These are phyloP conservation scores for Chrysina gloriosa DNA, from an alignment of 2,888 invertebrate genomes.

Conservation along the genomic window DNA sequence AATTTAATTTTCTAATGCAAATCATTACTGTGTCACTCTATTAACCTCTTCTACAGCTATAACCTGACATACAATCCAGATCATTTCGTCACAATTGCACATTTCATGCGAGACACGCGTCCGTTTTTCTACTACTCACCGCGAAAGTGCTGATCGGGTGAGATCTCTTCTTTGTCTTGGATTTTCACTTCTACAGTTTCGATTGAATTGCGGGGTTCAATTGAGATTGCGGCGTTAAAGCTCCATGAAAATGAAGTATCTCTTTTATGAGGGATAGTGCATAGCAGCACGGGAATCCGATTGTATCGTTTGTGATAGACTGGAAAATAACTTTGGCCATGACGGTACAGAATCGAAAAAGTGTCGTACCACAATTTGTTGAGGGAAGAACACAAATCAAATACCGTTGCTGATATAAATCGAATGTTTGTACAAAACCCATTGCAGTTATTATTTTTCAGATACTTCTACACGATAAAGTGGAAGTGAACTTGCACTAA, in stretches of 20 bases:
- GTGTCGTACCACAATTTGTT: no score
- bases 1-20: no score
- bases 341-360: no score
- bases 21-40: not conserved
- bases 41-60: not conserved
- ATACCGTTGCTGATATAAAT: no score
- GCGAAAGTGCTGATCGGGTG: slow-evolving; percentile 11
- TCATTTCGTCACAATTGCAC: slow-evolving; percentile 20
- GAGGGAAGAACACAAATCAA: no score
- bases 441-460: no score
- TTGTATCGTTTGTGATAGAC: not conserved
- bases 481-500: no score
- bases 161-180: slow-evolving; percentile 18
- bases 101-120: slow-evolving; percentile 1
- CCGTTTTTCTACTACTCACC: not conserved
- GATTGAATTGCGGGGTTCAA: slow-evolving; percentile 16
- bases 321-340: not conserved
- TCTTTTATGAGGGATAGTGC: not conserved
- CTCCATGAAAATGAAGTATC: slow-evolving; percentile 3
- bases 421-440: no score
- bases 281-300: not conserved
- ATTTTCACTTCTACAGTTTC: slow-evolving; percentile 11
- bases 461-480: no score
- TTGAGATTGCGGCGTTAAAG: not conserved
- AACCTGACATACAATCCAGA: not conserved